Percentiles rank a stretch among this genome's conserved stretches.
Evolutionary conservation across 2,797 vertebrate species (phyloP).

Genomic region (Iguana delicatissima): DNA sequence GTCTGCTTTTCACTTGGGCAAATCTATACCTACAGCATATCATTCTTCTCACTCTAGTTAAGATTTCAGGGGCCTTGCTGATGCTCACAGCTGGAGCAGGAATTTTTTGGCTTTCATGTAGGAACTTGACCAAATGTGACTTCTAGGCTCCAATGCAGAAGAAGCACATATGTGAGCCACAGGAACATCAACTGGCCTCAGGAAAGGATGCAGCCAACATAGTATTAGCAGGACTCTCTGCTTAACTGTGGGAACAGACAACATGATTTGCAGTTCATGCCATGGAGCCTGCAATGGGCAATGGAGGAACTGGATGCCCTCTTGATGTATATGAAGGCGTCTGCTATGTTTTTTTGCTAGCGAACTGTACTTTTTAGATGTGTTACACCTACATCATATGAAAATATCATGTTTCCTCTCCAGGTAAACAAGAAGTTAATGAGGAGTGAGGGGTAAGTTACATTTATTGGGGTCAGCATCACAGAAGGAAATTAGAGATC

Average conservation of each 20-base stretch:
- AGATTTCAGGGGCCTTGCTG: background rate
- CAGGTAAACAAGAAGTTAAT: too few relatives aligned
- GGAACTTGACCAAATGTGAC: background rate
- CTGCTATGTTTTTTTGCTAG: background rate
- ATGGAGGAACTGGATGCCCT: background rate
- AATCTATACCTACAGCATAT: background rate
- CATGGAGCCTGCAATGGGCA: background rate
- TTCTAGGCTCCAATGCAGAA: background rate
- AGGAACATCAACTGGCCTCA: background rate
- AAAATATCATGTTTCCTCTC: background rate
- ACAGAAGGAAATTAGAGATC: too few relatives aligned
- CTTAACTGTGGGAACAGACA: background rate
- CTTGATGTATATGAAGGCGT: background rate
- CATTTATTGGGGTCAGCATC: too few relatives aligned
- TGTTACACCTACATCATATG: background rate
- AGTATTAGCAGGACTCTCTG: background rate
- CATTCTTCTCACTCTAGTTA: background rate
- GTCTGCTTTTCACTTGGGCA: too few relatives aligned
- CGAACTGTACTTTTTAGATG: background rate
- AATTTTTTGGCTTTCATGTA: background rate
- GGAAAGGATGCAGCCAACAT: background rate
- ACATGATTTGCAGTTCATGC: background rate
- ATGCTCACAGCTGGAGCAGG: too few relatives aligned
- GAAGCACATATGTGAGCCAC: too few relatives aligned
- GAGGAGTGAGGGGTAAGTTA: too few relatives aligned